Evolutionary conservation across 1,140 invertebrate genomes (phyloP), one percentile per base, ranked within the genome.

Genomic region (Drosophila ogumai): DNA sequence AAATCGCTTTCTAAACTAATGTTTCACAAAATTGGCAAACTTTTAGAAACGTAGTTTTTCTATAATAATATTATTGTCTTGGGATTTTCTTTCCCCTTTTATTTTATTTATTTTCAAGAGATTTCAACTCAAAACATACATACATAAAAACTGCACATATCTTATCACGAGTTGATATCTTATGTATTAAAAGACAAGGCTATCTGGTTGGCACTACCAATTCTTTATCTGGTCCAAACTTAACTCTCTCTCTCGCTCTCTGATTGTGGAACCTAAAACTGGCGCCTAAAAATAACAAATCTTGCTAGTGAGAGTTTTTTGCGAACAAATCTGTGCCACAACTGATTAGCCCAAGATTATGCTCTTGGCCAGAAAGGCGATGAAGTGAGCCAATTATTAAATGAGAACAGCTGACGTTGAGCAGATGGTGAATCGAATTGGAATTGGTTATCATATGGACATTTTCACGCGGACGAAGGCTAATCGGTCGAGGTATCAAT

Each of bases 101-200:
- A n/a, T n/a, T n/a, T n/a, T 22, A 22, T 22, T 22, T 22, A 47
- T 15, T 54, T 52, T 36, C 1, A 15, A 36, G 9, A 60, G 50
- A 36, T 55, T 55, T 28, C 36, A 69, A 74, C 58, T 52, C 40
- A 60, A 81, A 86, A 68, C 67, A 76, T 60, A 68, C 67, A 76
- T 60, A 3, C 1, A 57, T 75, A 52, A 32, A 32, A 15, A 50
- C 67, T 34, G 40, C 41, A 72, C 74, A 81, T 90, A 90, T 90
- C 84, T 90, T 81, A 87, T 87, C 84, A 54, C 66, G 68, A 47
- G 75, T 68, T 87, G 82, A 75, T 88, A 88, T 86, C 84, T 64
- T 79, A 38, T 38, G 32, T 22, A 7, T 54, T 36, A 59, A 67
- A 79, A 87, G 82, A 82, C 76, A 80, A 76, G 72, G 67, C 43